Conservation (phyloP, 2,888 invertebrate species). For the Eumerus sabulonum region DNA sequence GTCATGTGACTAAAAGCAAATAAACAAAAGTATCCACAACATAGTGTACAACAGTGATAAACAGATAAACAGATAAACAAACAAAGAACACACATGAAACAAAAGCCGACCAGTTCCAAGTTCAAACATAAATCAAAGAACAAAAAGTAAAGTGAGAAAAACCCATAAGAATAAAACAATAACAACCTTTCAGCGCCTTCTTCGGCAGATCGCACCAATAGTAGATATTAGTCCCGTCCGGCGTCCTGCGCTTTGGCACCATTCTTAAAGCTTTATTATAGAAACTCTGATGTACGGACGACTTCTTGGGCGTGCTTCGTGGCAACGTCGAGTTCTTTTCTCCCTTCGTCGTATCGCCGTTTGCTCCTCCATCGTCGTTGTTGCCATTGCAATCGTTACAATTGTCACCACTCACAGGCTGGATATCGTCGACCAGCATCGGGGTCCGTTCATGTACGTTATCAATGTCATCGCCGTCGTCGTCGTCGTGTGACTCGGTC, state of each 20-base stretch:
- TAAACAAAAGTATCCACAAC: conserved; percentile 33
- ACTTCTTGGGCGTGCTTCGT: conserved; percentile 71
- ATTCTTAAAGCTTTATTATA: conserved; percentile 77
- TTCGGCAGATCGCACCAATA: conserved; percentile 92
- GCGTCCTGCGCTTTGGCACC: conserved; percentile 88
- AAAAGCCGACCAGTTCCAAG: conserved; percentile 19
- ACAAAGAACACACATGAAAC: conserved; percentile 53
- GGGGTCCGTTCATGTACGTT: conserved; percentile 66
- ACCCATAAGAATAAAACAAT: conserved; percentile 17
- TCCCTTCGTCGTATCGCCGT: conserved; percentile 59
- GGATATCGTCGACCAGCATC: conserved; percentile 52
- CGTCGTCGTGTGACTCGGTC: conserved; percentile 23
- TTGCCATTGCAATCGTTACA: conserved; percentile 75
- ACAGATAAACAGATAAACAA: conserved; percentile 23
- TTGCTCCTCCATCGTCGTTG: conserved; percentile 70
- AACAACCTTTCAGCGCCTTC: conserved; percentile 80
- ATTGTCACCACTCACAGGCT: conserved; percentile 56
- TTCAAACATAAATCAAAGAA: no score
- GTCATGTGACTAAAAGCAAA: no score
- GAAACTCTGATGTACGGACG: conserved; percentile 73
- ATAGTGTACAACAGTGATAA: conserved; percentile 51
- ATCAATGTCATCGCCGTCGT: conserved; percentile 39
- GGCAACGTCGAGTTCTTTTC: conserved; percentile 71
- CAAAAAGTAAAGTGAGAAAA: conserved; percentile 29
- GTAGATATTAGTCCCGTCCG: conserved; percentile 91